Evolutionary conservation across 2,888 invertebrate genomes (phyloP).

Genomic region (Caenorhabditis sp.): DNA sequence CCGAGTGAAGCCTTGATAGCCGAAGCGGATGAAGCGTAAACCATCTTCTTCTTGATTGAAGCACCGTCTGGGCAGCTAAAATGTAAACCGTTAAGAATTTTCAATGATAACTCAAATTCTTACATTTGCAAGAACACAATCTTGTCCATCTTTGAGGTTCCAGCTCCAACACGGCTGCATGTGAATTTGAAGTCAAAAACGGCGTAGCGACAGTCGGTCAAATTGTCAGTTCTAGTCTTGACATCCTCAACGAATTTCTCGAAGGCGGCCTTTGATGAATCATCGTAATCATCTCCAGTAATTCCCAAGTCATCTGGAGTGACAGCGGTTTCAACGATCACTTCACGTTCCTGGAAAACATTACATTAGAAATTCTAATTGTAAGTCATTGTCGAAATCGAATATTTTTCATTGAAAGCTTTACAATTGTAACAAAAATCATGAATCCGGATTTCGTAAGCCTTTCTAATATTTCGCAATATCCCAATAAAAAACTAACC

Average conservation of each 20-base stretch:
- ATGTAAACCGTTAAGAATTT: background rate
- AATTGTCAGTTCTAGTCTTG: slow-evolving; percentile 80
- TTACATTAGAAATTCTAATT: background rate
- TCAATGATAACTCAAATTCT: slow-evolving; percentile 15
- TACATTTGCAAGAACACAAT: slow-evolving; percentile 94
- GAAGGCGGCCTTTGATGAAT: slow-evolving; percentile 78
- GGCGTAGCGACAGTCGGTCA: slow-evolving; percentile 91
- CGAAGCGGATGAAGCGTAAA: slow-evolving; percentile 91
- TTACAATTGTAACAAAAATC: too few relatives aligned
- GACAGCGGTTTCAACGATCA: slow-evolving; percentile 70
- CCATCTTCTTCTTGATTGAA: slow-evolving; percentile 85
- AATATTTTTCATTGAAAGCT: too few relatives aligned
- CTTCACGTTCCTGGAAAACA: slow-evolving; percentile 65
- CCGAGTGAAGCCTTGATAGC: slow-evolving; percentile 93
- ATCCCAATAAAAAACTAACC: slow-evolving; percentile 31
- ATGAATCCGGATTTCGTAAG: background rate
- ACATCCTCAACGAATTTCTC: slow-evolving; percentile 92
- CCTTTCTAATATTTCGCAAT: background rate
- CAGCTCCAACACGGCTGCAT: slow-evolving; percentile 85
- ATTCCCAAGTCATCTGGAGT: slow-evolving; percentile 61
- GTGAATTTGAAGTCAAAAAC: slow-evolving; percentile 95
- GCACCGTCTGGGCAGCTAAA: slow-evolving; percentile 90
- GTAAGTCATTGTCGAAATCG: too few relatives aligned
- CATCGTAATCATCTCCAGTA: slow-evolving; percentile 68
- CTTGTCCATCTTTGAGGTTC: slow-evolving; percentile 93